Evolutionary conservation across 2,888 invertebrate genomes (phyloP), one percentile per base, ranked within the genome.

Genomic region (Heteromurus nitidus): DNA sequence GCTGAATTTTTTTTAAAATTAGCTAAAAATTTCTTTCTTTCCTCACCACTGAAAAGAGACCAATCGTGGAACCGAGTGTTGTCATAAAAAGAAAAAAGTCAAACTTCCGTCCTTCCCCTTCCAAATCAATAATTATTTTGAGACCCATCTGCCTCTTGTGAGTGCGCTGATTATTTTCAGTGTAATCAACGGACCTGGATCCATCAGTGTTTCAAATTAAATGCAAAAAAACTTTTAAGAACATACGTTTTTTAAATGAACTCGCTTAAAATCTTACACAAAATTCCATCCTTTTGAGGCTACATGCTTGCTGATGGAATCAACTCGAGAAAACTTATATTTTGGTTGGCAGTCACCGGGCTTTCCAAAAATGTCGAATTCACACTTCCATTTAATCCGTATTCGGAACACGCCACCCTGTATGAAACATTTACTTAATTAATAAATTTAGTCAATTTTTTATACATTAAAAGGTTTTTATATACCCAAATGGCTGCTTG

Each of bases 1-100:
- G 47, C n/a, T 47, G n/a, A 47, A 16, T 47, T 47, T n/a, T 16
- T 47, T 55, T 47, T 16, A 47, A 47, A 16, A 3, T 47, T 11
- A 47, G 47, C 5, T 36, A 36, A 36, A 36, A 13, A 36, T 36
- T 36, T 5, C 13, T 9, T 36, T 36, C n/a, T 13, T n/a, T n/a
- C 7, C 55, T 55, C 24, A 91, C 91, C 31, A 91, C 82, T 68
- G 89, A 89, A 65, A 91, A 87, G 5, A 91, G 87, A 13, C 90
- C 91, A 42, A 91, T 84, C 55, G 91, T 91, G 82, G 91, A 90
- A 67, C 91, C 91, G 69, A 91, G 87, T 82, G 90, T 91, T 16
- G 90, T 85, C 11, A 90, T 68, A 1, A 91, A 88, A 20, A 90
- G 90, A n/a, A 91, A 88, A 24, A 90, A 82, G 85, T 88, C 89